Percentiles rank a stretch among this genome's conserved stretches.
phyloP scores from a whole-genome alignment of 2,113 vertebrate genomes.

The Callorhinus ursinus region DNA sequence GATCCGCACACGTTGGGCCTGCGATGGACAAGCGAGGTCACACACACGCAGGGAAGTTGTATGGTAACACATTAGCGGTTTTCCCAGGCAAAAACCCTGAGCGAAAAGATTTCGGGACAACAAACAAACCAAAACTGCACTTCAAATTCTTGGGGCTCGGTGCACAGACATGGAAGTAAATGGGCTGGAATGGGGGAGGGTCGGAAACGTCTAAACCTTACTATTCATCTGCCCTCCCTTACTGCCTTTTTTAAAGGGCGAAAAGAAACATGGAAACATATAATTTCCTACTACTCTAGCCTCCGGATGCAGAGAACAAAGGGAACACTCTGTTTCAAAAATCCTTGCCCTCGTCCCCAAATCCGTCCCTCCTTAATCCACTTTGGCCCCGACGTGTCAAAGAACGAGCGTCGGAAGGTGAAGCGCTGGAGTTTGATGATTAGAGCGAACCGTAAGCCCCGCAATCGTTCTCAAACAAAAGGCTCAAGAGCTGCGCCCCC shows the following conservation, averaged over 20 bases:
- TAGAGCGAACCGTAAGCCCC: neutral
- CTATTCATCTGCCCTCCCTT: conserved; percentile 20
- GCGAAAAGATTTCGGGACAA: neutral
- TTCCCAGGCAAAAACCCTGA: neutral
- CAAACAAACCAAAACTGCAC: neutral
- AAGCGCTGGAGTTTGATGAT: neutral
- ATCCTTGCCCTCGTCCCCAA: neutral
- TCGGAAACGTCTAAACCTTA: neutral
- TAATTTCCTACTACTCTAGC: conserved; percentile 58
- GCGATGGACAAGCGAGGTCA: conserved; percentile 62
- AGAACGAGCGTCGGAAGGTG: conserved; percentile 16
- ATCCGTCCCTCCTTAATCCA: neutral
- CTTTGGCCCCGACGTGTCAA: conserved; percentile 41
- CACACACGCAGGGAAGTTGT: neutral
- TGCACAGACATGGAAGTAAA: neutral
- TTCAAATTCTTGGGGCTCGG: neutral
- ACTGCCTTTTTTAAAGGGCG: conserved; percentile 40
- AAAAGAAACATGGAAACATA: conserved; percentile 56
- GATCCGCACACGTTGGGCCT: conserved; percentile 99
- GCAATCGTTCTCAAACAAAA: conserved; percentile 76
- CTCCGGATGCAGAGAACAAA: conserved; percentile 75
- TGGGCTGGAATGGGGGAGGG: neutral
- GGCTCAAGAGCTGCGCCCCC: conserved; percentile 67
- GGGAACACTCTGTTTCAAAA: neutral
- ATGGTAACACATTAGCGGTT: neutral